Conservation (phyloP, 2,797 vertebrate species). For the Synaphobranchus kaupii region DNA sequence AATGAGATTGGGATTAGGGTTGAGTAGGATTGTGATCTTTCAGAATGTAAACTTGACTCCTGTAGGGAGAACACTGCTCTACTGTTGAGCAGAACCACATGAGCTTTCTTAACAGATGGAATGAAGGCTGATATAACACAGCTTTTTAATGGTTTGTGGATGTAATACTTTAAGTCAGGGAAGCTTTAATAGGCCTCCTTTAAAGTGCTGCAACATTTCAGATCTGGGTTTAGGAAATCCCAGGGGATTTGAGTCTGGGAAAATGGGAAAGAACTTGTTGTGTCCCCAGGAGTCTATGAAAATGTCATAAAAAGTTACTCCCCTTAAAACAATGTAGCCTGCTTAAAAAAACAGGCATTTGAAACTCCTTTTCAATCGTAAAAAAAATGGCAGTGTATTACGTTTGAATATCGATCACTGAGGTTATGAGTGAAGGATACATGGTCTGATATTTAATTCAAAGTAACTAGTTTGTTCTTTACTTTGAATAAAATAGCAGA, state of each 20-base stretch:
- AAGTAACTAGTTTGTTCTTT: background rate
- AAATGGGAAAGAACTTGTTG: conserved; percentile 1
- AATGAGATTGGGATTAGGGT: conserved; percentile 18
- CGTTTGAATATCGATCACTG: background rate
- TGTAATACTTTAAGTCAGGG: conserved; percentile 12
- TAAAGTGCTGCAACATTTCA: conserved; percentile 14
- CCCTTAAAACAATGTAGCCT: background rate
- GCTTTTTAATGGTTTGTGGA: conserved; percentile 25
- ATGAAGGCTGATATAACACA: conserved; percentile 16
- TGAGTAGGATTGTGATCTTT: conserved; percentile 18
- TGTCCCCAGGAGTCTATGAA: background rate
- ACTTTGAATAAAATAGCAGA: background rate
- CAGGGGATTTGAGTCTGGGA: conserved; percentile 4
- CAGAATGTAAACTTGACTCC: conserved; percentile 24
- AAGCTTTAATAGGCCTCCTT: conserved; percentile 18
- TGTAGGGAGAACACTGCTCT: conserved; percentile 10
- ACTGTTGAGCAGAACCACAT: conserved; percentile 10
- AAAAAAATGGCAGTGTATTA: background rate
- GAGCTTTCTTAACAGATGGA: conserved; percentile 18
- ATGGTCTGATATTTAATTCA: background rate
- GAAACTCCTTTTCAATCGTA: background rate
- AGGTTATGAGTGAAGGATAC: background rate
- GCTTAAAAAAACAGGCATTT: background rate
- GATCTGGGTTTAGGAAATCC: conserved; percentile 12
- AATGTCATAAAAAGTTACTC: background rate